Conservation (phyloP, 2,113 vertebrate species). For the Lichenostomus cassidix region DNA sequence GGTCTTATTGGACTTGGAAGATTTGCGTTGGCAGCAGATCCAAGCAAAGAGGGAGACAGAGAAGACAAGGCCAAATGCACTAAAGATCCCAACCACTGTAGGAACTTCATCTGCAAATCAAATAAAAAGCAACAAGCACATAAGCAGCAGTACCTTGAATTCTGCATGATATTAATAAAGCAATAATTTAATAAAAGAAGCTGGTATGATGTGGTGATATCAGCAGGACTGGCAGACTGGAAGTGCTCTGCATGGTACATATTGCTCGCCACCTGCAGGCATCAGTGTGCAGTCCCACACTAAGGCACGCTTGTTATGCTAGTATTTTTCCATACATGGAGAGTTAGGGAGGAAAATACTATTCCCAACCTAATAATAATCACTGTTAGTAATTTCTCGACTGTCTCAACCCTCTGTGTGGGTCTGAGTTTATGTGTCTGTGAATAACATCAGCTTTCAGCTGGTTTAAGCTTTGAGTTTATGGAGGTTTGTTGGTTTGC, state of each 20-base stretch:
- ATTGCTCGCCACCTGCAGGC: constrained; percentile 40
- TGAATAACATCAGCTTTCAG: neutral
- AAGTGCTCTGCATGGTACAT: neutral
- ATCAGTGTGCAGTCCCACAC: neutral
- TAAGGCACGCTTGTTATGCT: neutral
- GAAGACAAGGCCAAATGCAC: constrained; percentile 94
- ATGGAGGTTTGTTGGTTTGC: neutral
- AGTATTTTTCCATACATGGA: constrained; percentile 9
- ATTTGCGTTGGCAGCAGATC: constrained; percentile 98
- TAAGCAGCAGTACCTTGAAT: neutral
- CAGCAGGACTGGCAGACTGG: neutral
- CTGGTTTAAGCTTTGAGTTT: neutral
- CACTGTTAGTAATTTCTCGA: rapidly evolving
- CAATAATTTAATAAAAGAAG: neutral
- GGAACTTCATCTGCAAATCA: constrained; percentile 88
- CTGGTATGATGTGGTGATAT: neutral
- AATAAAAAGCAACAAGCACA: constrained; percentile 57
- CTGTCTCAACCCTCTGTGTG: neutral
- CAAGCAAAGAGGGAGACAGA: constrained; percentile 93
- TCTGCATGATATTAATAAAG: neutral
- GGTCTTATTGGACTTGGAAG: constrained; percentile 90
- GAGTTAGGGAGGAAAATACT: neutral
- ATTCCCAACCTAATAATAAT: neutral
- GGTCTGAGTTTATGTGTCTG: neutral
- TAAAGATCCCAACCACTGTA: constrained; percentile 89